Base-by-base conservation (phyloP, 2,888 invertebrate species). In the Dexiosoma caninum region DNA sequence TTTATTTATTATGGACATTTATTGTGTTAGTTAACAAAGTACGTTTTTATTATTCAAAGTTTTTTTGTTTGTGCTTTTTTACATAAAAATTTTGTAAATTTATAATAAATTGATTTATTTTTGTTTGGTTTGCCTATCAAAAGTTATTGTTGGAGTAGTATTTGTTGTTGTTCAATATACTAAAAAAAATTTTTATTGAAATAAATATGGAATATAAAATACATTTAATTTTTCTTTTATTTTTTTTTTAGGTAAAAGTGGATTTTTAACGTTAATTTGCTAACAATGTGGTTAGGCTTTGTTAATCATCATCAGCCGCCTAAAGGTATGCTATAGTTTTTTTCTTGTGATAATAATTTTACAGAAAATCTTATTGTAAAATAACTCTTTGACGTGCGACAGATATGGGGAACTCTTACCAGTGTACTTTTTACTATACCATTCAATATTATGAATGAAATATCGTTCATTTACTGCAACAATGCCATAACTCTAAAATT, bases 11-110 rank as follows among this genome's bases (percentile, higher is more conserved):
- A 72, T 55, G 82, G 78, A 78, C 81, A 81, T 81, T 81, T 77
- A 72, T 55, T 44, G 70, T 49, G 57, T 75, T 74, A 74, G 79
- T 55, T 83, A 85, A 85, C 87, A 85, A 86, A 85, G 84, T 85
- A 84, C 81, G 83, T 84, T 83, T 84, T 84, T 83, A 83, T 84
- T 84, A n/a, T 70, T 30, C 16, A 78, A 51, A 21, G 71, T 66
- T 71, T 32, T 35, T 72, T 67, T 71, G 32, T 35, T 72, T 67
- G 66, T 72, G 78, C 72, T 35, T 62, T 55, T 51, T 69, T 35
- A 49, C 49, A 64, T 59, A 64, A 64, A 62, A 46, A 23, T 40
- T n/a, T 42, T 66, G 7, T 40, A 16, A 16, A 49, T 62, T 72
- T 64, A 21, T 75, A 46, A 66, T n/a, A n/a, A n/a, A n/a, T 66